Evolutionary conservation across 2,113 vertebrate genomes (phyloP).

Genomic region (Urocolius indicus): DNA sequence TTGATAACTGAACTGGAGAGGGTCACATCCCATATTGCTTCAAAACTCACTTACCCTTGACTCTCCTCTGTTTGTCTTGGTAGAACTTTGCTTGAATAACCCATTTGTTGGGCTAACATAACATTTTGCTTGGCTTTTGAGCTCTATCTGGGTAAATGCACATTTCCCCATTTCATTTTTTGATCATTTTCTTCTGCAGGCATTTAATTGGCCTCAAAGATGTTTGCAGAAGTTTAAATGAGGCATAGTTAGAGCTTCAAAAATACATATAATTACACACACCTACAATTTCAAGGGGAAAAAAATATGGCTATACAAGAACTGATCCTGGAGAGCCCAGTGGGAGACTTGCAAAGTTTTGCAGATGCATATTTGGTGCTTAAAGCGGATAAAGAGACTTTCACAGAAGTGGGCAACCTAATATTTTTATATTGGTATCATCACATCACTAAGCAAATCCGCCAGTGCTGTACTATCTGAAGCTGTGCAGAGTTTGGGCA

Average conservation of each 20-base stretch:
- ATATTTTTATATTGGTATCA: neutral
- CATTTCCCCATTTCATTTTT: conserved; percentile 69
- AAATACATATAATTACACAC: conserved; percentile 75
- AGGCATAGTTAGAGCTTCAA: conserved; percentile 70
- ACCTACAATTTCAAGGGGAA: conserved; percentile 66
- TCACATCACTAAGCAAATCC: neutral
- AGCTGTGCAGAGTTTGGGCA: neutral
- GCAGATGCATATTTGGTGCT: neutral
- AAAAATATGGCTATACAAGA: conserved; percentile 64
- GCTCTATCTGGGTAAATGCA: conserved; percentile 66
- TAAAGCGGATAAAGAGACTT: neutral
- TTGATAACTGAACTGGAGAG: conserved; percentile 25
- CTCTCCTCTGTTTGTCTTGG: conserved; percentile 77
- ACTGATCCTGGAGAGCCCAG: conserved; percentile 42
- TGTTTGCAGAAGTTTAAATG: conserved; percentile 77
- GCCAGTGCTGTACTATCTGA: neutral
- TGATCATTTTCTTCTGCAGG: conserved; percentile 69
- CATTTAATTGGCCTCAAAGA: conserved; percentile 73
- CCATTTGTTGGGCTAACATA: conserved; percentile 76
- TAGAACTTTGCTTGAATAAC: conserved; percentile 73
- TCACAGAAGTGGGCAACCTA: neutral
- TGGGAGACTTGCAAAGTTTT: conserved; percentile 30
- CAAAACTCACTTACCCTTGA: conserved; percentile 63
- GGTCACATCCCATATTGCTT: conserved; percentile 37
- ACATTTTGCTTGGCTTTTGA: conserved; percentile 80